Evolutionary conservation across 2,113 vertebrate species (phyloP).

Genomic region (Cynoglossus semilaevis): DNA sequence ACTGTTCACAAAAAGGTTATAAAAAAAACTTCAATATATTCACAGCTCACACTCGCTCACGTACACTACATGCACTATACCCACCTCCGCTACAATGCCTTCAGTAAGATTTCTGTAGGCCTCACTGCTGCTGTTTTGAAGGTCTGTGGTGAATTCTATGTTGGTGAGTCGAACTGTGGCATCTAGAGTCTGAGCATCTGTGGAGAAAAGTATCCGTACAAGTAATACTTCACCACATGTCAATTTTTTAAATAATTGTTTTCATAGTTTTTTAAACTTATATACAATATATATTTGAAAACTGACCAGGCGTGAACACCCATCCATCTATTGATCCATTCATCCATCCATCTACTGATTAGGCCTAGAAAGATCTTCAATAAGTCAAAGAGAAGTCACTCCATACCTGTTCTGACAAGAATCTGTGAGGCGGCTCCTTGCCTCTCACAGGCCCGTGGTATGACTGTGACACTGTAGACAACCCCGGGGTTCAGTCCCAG

Average conservation of each 20-base stretch:
- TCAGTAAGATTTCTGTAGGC: slow-evolving; percentile 72
- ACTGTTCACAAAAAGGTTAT: slow-evolving; percentile 63
- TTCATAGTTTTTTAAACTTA: too few relatives aligned
- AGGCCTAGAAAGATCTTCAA: not conserved
- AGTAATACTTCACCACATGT: too few relatives aligned
- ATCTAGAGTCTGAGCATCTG: slow-evolving; percentile 75
- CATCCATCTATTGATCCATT: too few relatives aligned
- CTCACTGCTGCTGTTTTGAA: slow-evolving; percentile 72
- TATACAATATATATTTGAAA: too few relatives aligned
- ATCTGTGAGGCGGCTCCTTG: slow-evolving; percentile 29
- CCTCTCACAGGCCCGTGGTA: slow-evolving; percentile 43
- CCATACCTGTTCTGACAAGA: slow-evolving; percentile 66
- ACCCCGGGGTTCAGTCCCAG: slow-evolving; percentile 62
- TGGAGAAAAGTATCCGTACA: slow-evolving; percentile 12
- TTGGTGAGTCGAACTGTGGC: slow-evolving; percentile 73
- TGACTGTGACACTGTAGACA: slow-evolving; percentile 63
- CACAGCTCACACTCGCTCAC: not conserved
- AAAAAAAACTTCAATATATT: not conserved
- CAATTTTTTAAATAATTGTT: too few relatives aligned
- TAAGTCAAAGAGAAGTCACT: not conserved
- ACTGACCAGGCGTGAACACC: too few relatives aligned
- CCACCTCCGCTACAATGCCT: slow-evolving; percentile 73
- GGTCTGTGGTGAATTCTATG: slow-evolving; percentile 60
- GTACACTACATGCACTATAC: not conserved
- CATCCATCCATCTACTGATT: too few relatives aligned